Evolutionary conservation across 2,797 vertebrate genomes (phyloP).

Genomic region (Sternarchorhynchus goeldii): DNA sequence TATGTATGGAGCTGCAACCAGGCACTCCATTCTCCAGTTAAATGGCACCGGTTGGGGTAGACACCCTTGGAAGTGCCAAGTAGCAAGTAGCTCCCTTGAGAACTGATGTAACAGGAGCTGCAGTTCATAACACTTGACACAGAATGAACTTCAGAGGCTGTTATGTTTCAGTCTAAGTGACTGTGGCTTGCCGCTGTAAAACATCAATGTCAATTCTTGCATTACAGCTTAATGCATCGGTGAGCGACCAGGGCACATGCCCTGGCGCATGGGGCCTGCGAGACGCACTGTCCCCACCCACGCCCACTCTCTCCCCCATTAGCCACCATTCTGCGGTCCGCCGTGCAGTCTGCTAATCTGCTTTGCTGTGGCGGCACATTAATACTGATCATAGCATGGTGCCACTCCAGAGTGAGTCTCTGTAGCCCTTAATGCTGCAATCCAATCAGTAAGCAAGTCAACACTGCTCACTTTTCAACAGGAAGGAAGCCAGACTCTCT

Average conservation of each 20-base stretch:
- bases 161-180: conserved; percentile 7
- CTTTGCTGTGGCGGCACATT: conserved; percentile 36
- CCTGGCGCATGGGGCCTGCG: conserved; percentile 56
- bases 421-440: not conserved
- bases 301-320: conserved; percentile 58
- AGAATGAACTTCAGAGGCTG: not conserved
- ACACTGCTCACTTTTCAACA: not conserved
- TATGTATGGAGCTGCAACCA: no score
- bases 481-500: conserved; percentile 4
- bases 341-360: conserved; percentile 45
- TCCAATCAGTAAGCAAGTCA: conserved; percentile 13
- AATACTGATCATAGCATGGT: conserved; percentile 28
- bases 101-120: not conserved
- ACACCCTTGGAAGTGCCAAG: not conserved
- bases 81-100: not conserved
- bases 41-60: not conserved
- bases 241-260: conserved; percentile 27
- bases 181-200: not conserved
- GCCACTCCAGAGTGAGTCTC: not conserved
- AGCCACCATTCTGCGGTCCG: conserved; percentile 59
- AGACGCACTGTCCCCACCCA: conserved; percentile 52
- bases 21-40: no score
- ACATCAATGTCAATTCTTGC: conserved; percentile 29
- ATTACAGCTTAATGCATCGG: conserved; percentile 27
- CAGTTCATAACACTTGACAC: not conserved